Evolutionary conservation across 2,888 invertebrate genomes (phyloP).

Genomic region (Rhamnusium bicolor): DNA sequence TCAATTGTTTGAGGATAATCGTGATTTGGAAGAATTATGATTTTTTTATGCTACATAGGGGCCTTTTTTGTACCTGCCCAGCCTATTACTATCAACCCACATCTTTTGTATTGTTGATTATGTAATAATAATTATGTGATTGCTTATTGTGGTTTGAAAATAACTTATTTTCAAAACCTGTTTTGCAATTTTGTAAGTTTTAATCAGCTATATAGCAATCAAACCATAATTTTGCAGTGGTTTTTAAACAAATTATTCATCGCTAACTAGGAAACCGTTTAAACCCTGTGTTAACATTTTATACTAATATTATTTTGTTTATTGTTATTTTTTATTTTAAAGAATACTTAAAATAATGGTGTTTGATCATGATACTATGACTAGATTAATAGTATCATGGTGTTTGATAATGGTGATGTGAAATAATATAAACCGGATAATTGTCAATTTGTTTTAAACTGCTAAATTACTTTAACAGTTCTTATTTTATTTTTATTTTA

Average conservation of each 20-base stretch:
- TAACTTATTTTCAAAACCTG: slow-evolving; percentile 23
- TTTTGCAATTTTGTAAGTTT: slow-evolving; percentile 10
- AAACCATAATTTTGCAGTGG: background rate
- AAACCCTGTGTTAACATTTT: too few species aligned
- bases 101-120: slow-evolving; percentile 28
- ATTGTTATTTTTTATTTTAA: too few species aligned
- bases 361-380: too few species aligned
- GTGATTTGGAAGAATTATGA: slow-evolving; percentile 51
- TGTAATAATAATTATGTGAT: slow-evolving; percentile 32
- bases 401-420: too few species aligned
- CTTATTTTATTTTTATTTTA: too few species aligned
- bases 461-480: too few species aligned
- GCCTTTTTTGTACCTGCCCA: slow-evolving; percentile 3
- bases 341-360: too few species aligned
- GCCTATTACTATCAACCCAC: slow-evolving; percentile 24
- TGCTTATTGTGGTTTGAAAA: slow-evolving; percentile 14
- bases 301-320: too few species aligned
- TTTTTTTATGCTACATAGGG: slow-evolving; percentile 34
- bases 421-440: too few species aligned
- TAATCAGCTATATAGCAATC: background rate
- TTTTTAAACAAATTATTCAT: background rate
- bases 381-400: too few species aligned
- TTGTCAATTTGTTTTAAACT: too few species aligned
- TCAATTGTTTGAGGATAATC: slow-evolving; percentile 50
- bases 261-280: background rate